phyloP scores from a whole-genome alignment of 2,797 vertebrate genomes.

The Falco berigora region DNA sequence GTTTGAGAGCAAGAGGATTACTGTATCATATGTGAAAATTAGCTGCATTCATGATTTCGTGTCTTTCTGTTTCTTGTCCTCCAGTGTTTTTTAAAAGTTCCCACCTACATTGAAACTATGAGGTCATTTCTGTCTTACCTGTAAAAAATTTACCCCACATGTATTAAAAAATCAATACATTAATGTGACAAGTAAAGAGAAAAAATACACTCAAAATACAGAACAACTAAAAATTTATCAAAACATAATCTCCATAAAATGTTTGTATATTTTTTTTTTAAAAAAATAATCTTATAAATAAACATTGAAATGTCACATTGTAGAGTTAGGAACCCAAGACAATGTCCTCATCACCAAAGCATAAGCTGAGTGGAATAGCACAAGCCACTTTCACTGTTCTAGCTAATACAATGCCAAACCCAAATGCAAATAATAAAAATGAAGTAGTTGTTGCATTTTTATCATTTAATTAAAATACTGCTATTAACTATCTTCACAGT shows the following conservation, averaged over 20 bases:
- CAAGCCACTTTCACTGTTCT: slow-evolving; percentile 39
- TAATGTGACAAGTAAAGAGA: not conserved
- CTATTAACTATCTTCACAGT: not conserved
- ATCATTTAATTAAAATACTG: not conserved
- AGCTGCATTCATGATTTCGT: not conserved
- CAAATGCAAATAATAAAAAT: slow-evolving; percentile 28
- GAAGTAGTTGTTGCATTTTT: not conserved
- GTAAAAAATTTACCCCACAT: not conserved
- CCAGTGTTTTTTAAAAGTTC: not conserved
- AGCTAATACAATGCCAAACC: not conserved
- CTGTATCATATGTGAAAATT: not conserved
- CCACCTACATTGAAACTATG: not conserved
- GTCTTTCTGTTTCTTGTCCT: not conserved
- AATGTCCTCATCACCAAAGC: not conserved
- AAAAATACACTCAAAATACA: not conserved
- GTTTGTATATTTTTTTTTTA: not conserved
- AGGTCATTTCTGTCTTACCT: not conserved
- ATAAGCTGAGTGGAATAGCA: not conserved
- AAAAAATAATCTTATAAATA: not conserved
- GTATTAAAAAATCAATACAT: not conserved
- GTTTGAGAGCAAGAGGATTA: not conserved
- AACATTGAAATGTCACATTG: not conserved
- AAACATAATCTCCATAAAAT: not conserved
- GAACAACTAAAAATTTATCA: not conserved
- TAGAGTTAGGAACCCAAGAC: not conserved